Evolutionary conservation across 2,797 vertebrate species (phyloP).

Genomic region (Linurgus olivaceus): DNA sequence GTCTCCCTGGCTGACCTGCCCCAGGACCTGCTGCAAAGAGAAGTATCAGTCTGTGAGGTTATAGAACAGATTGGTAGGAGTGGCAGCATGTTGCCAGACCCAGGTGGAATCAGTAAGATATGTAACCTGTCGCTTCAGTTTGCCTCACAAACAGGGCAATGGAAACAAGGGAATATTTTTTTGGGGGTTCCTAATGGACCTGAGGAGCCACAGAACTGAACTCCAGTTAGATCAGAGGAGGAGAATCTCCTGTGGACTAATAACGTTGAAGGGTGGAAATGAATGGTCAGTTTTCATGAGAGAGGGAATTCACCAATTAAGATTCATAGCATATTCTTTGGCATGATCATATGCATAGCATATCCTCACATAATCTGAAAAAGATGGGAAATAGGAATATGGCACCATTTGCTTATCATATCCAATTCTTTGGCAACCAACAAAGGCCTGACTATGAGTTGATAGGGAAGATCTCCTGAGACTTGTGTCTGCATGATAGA

Average conservation of each 20-base stretch:
- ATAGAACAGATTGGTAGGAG: background rate
- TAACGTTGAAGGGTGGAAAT: background rate
- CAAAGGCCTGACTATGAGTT: background rate
- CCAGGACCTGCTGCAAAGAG: background rate
- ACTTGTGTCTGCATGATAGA: background rate
- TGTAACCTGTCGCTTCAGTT: rapidly evolving
- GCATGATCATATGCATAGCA: background rate
- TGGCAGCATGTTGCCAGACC: background rate
- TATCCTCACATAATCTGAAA: background rate
- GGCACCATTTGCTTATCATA: background rate
- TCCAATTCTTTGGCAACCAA: background rate
- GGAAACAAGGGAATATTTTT: background rate
- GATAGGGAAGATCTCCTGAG: background rate
- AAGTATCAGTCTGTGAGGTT: background rate
- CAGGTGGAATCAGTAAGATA: background rate
- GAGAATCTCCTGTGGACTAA: background rate
- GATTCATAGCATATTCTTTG: background rate
- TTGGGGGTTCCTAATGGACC: background rate
- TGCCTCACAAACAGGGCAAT: background rate
- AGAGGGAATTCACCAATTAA: background rate
- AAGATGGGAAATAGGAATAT: background rate
- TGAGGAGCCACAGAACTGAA: background rate
- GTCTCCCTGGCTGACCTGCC: background rate
- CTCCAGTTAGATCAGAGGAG: background rate
- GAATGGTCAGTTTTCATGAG: background rate